Conservation (phyloP, 2,797 vertebrate genomes). For the Peromyscus attwateri region DNA sequence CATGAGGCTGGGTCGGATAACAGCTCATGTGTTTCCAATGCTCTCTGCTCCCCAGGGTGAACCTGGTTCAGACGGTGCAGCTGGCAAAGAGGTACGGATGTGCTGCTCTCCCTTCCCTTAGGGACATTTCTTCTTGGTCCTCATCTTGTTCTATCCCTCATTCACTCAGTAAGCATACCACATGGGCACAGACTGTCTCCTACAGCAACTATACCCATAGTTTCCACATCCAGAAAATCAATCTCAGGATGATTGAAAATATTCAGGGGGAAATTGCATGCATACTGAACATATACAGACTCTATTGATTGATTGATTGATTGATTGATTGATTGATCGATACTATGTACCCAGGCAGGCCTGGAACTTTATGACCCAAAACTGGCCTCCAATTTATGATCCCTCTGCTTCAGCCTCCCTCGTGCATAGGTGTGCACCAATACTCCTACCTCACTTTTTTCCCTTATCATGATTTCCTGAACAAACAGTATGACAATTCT, state of each 20-base stretch:
- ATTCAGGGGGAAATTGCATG: neutral
- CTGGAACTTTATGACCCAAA: neutral
- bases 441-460: neutral
- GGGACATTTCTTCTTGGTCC: neutral
- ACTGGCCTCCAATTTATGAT: neutral
- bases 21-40: neutral
- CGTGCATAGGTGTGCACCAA: neutral
- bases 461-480: neutral
- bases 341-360: neutral
- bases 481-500: neutral
- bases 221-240: neutral
- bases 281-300: neutral
- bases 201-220: neutral
- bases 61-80: conserved; percentile 91
- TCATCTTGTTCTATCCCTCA: neutral
- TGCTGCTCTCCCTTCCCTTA: neutral
- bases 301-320: no score
- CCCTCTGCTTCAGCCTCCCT: neutral
- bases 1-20: neutral
- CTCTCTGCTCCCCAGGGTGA: conserved; percentile 91
- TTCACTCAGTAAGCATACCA: neutral
- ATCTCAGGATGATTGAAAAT: neutral
- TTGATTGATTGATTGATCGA: neutral
- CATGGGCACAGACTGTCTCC: neutral
- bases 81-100: conserved; percentile 93